Percentiles rank a stretch among this genome's conserved stretches.
These are phyloP conservation scores for Heliconius erato DNA, from an alignment of 2,888 invertebrate species.

Conservation along the genomic window DNA sequence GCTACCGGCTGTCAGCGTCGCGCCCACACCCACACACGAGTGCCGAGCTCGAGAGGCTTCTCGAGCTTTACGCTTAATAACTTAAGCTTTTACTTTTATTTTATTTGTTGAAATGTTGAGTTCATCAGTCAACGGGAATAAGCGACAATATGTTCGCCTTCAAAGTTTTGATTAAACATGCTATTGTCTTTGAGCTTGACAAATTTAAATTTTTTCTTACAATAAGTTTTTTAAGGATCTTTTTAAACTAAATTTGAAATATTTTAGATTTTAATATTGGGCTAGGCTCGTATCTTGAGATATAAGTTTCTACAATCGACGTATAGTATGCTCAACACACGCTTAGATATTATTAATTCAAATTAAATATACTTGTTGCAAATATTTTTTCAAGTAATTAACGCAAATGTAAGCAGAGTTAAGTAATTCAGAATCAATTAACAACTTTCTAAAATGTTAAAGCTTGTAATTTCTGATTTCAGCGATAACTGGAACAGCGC, in stretches of 20 bases:
- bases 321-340: not conserved
- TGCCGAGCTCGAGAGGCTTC: not conserved
- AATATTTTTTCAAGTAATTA: not conserved
- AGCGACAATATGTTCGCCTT: not conserved
- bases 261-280: not conserved
- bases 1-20: conserved; percentile 27
- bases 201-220: not conserved
- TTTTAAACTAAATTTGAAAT: not conserved
- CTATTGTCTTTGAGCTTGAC: not conserved
- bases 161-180: not conserved
- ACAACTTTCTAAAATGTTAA: conserved; percentile 23
- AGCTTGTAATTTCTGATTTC: conserved; percentile 28
- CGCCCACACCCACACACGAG: conserved; percentile 9
- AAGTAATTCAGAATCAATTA: conserved; percentile 14
- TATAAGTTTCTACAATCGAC: not conserved
- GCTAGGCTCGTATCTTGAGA: not conserved
- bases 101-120: not conserved
- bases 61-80: not conserved
- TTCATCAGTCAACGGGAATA: not conserved
- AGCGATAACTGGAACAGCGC: conserved; percentile 25
- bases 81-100: not conserved
- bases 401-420: not conserved
- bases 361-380: not conserved
- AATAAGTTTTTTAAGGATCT: not conserved
- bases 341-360: not conserved